Evolutionary conservation across 1,140 invertebrate genomes (phyloP).

Genomic region (Apis florea): DNA sequence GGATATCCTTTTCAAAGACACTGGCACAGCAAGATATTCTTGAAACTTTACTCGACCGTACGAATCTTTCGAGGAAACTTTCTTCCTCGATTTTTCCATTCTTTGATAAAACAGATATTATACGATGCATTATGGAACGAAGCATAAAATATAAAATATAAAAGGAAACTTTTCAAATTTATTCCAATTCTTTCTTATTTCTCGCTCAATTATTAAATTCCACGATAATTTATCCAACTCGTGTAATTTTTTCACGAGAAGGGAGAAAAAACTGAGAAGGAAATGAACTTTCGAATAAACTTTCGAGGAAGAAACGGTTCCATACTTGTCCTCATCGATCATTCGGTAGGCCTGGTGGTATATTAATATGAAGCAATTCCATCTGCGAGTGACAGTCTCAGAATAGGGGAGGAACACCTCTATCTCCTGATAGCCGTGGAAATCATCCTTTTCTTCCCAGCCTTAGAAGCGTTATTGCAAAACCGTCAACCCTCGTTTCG

Average conservation of each 20-base stretch:
- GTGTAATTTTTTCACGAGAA: not conserved
- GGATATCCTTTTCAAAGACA: constrained; percentile 19
- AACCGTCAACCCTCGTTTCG: constrained; percentile 45
- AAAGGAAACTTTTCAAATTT: too few relatives aligned
- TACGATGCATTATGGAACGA: too few relatives aligned
- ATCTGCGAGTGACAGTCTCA: constrained; percentile 53
- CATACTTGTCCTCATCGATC: constrained; percentile 59
- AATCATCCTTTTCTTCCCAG: constrained; percentile 48
- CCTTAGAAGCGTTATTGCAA: constrained; percentile 53
- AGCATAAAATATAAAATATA: too few relatives aligned
- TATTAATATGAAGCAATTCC: constrained; percentile 58
- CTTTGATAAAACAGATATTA: not conserved
- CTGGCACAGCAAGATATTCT: not conserved
- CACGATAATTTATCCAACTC: constrained; percentile 5
- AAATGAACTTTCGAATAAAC: not conserved
- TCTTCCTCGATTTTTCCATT: not conserved
- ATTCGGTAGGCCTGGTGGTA: constrained; percentile 12
- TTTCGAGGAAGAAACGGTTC: constrained; percentile 12
- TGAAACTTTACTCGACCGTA: not conserved
- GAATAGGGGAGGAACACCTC: constrained; percentile 38
- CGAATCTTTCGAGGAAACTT: not conserved
- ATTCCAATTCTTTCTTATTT: not conserved
- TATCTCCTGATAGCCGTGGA: constrained; percentile 39
- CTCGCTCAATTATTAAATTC: too few relatives aligned
- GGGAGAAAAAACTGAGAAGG: not conserved